A percentile compares a stretch with the other conserved stretches of the same genome.
Conservation (phyloP, 2,113 vertebrate species). For the Serilophus lunatus region DNA sequence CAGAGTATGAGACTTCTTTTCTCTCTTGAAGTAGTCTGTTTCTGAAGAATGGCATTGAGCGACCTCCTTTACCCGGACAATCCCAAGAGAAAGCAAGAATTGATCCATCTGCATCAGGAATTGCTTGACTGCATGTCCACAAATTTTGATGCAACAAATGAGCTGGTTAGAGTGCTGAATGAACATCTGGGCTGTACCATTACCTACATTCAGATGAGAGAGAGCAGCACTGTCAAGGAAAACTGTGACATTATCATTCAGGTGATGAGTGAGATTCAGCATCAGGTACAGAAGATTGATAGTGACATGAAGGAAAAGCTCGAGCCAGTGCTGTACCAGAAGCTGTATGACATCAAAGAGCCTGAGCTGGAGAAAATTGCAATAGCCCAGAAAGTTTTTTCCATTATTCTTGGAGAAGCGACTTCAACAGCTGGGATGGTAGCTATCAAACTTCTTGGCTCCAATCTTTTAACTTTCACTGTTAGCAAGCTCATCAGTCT, state of each 20-base stretch:
- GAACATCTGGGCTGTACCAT: constrained; percentile 67
- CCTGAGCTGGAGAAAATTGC: constrained; percentile 73
- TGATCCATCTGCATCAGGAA: constrained; percentile 71
- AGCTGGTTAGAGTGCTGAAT: constrained; percentile 69
- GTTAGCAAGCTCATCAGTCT: constrained; percentile 65
- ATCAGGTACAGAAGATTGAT: constrained; percentile 72
- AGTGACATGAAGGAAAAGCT: constrained; percentile 71
- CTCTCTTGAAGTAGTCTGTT: constrained; percentile 24
- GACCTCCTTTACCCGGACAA: constrained; percentile 77
- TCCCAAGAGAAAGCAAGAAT: constrained; percentile 70
- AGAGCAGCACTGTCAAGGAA: constrained; percentile 71
- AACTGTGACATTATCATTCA: constrained; percentile 76
- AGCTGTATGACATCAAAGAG: constrained; percentile 75
- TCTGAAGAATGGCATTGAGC: constrained; percentile 70
- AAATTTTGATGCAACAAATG: constrained; percentile 71
- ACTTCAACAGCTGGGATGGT: constrained; percentile 71
- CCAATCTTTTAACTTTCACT: constrained; percentile 55
- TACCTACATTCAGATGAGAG: constrained; percentile 61
- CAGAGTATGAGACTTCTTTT: background rate
- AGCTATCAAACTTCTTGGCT: constrained; percentile 72
- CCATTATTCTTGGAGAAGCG: constrained; percentile 70
- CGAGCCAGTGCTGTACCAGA: constrained; percentile 74
- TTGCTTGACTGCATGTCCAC: constrained; percentile 66
- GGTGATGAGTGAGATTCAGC: constrained; percentile 70
- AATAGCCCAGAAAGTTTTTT: constrained; percentile 73